These are phyloP conservation scores for Cylindroiulus punctatus DNA, from an alignment of 2,888 invertebrate genomes.

Conservation along the genomic window DNA sequence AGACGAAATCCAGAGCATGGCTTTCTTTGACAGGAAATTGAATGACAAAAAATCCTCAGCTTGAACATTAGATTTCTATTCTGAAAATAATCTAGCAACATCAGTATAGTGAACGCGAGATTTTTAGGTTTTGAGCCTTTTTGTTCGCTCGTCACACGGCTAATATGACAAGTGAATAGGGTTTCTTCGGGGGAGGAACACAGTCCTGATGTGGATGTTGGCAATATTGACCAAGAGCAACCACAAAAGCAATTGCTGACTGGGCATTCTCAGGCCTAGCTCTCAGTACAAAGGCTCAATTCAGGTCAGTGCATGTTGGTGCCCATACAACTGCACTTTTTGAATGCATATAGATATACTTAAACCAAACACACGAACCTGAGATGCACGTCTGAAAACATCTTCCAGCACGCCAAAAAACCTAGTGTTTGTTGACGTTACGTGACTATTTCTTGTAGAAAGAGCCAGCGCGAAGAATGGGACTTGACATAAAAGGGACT, in stretches of 20 bases:
- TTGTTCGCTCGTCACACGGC: constrained; percentile 43
- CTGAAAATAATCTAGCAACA: constrained; percentile 47
- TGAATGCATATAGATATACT: not conserved
- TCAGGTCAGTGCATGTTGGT: constrained; percentile 45
- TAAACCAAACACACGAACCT: constrained; percentile 28
- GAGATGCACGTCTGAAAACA: constrained; percentile 43
- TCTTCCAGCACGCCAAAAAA: constrained; percentile 32
- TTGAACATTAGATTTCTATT: constrained; percentile 45
- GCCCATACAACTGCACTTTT: constrained; percentile 42
- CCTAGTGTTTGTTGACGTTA: constrained; percentile 39
- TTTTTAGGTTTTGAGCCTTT: constrained; percentile 40
- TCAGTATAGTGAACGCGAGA: constrained; percentile 42
- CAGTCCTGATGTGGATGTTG: constrained; percentile 35
- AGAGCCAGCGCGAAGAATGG: not conserved
- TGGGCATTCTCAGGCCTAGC: constrained; percentile 36
- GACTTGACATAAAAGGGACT: not conserved
- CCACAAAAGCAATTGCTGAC: constrained; percentile 46
- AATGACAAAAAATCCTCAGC: constrained; percentile 35
- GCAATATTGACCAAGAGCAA: constrained; percentile 47
- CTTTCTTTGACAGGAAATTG: constrained; percentile 45
- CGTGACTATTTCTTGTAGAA: constrained; percentile 40
- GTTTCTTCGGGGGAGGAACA: not conserved
- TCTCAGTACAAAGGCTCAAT: constrained; percentile 14
- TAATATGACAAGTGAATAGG: constrained; percentile 43
- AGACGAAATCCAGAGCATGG: not conserved